Evolutionary conservation across 2,797 vertebrate genomes (phyloP), one percentile per base, ranked within the genome.

Genomic region (Myiotriccus ornatus): DNA sequence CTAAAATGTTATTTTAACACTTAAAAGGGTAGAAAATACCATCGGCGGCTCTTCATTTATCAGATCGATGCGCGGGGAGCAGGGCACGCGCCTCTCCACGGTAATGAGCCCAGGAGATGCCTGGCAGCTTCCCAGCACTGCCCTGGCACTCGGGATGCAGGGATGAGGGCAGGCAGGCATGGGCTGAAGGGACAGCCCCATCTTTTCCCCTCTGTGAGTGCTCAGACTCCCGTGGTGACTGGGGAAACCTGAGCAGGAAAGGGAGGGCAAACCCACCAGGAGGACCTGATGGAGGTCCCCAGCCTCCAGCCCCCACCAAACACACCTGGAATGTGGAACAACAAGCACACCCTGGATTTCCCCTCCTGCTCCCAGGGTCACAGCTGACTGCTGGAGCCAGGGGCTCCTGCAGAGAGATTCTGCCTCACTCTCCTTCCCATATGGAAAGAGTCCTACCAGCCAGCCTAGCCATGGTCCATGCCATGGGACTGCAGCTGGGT

Each of bases 1-100:
- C 96, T 93, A 94, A 97, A 97, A 97, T 97, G 97, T 97, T 97
- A 96, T 95, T 97, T 97, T 97, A 97, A 96, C 96, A 97, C 94
- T 96, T 96, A 93, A 97, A 97, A 97, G 96, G 96, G 96, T 96
- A 97, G 96, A 91, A 96, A 96, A 96, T 97, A 96, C 88, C 94
- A 96, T 77, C 49, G 15, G 82, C 23, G 0, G 77, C 95, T 95
- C 87, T 81, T 96, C 77, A 43, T 93, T 95, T 90, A 81, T 96
- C 94, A 85, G 95, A 96, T 97, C 90, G 84, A 96, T 97, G 89
- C 4, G 12, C 4, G 3, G 80, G 77, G 81, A 78, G 49, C 43
- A 32, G 71, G 85, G 81, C 79, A 82, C 2, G 3, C 60, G 32
- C 14, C 56, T 62, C n/a, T 80, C 87, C 50, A 52, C 93, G 8